Base-by-base conservation (phyloP, 2,888 invertebrate genomes). In the Pegoplata infirma region DNA sequence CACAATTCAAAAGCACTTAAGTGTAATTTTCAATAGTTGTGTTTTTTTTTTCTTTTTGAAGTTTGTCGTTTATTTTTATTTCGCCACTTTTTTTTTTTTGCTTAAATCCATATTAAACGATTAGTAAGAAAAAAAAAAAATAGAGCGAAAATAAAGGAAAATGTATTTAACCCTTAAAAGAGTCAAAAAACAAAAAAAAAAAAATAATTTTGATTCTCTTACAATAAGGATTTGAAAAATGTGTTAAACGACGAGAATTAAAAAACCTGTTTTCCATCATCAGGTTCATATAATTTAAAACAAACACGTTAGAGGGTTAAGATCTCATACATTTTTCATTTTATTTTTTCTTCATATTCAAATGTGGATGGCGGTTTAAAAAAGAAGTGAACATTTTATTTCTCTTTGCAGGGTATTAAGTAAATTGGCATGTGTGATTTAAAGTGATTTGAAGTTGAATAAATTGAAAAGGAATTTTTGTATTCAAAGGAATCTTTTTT, bases 1-100 rank as follows among this genome's bases (percentile, higher is more conserved):
- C 66, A 59, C 68, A 69, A 71, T 67, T 80, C 73, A 72, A 76
- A 77, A 80, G 74, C 71, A 67, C 74, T 77, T 80, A 71, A 77
- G 73, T 77, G 80, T 63, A 69, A 74, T 77, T 76, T 76, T 72
- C 63, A 68, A 66, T 63, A 68, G 61, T 69, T 17, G 16, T 51
- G 49, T 59, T 61, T 56, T 64, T 59, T 74, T 44, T 44, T 40
- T 58, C 23, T 44, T 59, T 44, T 36, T 58, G 12, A 23, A 44
- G 44, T 53, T 59, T 25, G 44, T 59, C 55, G 47, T 40, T 58
- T 17, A 7, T 17, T 12, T 16, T 44, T 14, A 28, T 68, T 40
- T 40, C n/a, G n/a, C 36, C 12, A 23, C 25, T 19, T 36, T 25
- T 53, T 53, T n/a, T 64, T 53, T 21, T 49, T n/a, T 21, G 56